Evolutionary conservation across 2,113 vertebrate genomes (phyloP).

Genomic region (Ammospiza caudacuta): DNA sequence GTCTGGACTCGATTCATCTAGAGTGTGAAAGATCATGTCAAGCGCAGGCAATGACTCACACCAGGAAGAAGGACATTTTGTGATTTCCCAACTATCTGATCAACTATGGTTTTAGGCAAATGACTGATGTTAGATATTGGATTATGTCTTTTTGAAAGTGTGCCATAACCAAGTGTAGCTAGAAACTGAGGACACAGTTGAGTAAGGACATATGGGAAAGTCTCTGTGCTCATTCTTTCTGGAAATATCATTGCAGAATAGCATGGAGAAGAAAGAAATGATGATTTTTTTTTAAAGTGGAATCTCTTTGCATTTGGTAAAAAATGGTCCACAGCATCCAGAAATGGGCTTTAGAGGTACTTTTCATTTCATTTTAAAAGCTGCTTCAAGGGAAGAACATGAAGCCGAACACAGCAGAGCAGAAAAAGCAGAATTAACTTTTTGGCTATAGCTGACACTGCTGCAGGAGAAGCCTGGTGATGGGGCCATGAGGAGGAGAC

Average conservation of each 20-base stretch:
- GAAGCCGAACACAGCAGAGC: background rate
- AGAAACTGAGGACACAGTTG: background rate
- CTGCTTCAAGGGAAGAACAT: background rate
- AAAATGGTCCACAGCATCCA: background rate
- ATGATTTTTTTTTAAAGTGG: background rate
- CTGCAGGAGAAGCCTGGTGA: background rate
- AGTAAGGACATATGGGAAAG: background rate
- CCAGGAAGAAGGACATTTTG: background rate
- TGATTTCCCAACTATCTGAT: conserved; percentile 32
- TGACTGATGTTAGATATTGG: conserved; percentile 4
- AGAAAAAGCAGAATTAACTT: background rate
- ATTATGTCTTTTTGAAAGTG: conserved; percentile 39
- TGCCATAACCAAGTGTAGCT: background rate
- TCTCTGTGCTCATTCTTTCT: background rate
- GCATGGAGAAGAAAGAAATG: background rate
- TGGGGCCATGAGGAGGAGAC: background rate
- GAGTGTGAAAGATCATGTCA: conserved; percentile 51
- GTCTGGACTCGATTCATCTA: conserved; percentile 22
- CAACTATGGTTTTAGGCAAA: conserved; percentile 25
- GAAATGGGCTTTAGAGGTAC: background rate
- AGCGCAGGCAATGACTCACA: conserved; percentile 28
- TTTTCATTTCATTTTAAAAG: background rate
- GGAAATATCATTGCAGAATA: background rate
- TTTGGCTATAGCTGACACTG: background rate
- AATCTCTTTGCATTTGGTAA: background rate